Percentiles rank a stretch among this genome's conserved stretches.
Evolutionary conservation across 2,888 invertebrate genomes (phyloP).

Genomic region (Cenopis cana): DNA sequence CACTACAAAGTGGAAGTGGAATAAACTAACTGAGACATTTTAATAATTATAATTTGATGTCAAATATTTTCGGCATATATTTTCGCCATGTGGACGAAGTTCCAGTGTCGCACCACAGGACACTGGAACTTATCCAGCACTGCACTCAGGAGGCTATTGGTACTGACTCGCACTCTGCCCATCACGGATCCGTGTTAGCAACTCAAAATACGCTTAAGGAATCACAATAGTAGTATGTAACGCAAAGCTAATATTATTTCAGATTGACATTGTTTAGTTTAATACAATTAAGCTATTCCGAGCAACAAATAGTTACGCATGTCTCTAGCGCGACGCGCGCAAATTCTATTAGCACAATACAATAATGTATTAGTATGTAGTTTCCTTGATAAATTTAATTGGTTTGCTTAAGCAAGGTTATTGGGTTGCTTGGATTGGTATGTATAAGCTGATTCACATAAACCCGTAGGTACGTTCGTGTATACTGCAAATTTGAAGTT

Average conservation of each 20-base stretch:
- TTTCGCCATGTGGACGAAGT: too few species aligned
- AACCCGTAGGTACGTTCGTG: not conserved
- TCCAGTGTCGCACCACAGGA: too few species aligned
- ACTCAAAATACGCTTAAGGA: not conserved
- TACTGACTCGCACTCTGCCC: too few species aligned
- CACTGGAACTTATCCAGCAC: too few species aligned
- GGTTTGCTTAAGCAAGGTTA: too few species aligned
- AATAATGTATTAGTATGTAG: slow-evolving; percentile 36
- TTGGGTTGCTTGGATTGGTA: too few species aligned
- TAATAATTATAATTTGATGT: too few species aligned
- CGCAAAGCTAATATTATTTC: slow-evolving; percentile 1
- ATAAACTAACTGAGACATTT: too few species aligned
- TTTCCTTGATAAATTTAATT: slow-evolving; percentile 35
- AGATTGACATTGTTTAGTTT: slow-evolving; percentile 11
- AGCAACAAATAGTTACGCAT: slow-evolving; percentile 30
- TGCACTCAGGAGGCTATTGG: too few species aligned
- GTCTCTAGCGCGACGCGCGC: slow-evolving; percentile 9
- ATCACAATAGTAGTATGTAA: not conserved
- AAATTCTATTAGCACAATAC: slow-evolving; percentile 40
- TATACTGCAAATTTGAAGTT: slow-evolving; percentile 15
- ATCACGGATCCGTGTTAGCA: too few species aligned
- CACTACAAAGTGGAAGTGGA: too few species aligned
- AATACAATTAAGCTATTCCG: slow-evolving; percentile 26
- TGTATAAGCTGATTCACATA: slow-evolving; percentile 11
- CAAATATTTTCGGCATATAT: too few species aligned